Evolutionary conservation across 1,140 invertebrate genomes (phyloP).

Genomic region (Belonocnema kinseyi): DNA sequence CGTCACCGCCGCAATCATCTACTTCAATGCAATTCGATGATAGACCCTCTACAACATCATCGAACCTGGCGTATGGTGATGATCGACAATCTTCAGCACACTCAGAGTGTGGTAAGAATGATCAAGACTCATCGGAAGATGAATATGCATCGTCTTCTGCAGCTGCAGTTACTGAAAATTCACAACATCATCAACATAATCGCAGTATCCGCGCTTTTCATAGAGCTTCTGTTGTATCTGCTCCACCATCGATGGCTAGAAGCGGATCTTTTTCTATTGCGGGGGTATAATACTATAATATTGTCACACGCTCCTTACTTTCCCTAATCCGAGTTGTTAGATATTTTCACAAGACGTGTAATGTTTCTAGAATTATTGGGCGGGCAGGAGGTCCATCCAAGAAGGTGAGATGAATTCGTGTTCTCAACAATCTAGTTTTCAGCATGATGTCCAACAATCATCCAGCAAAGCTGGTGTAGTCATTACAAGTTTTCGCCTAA

Average conservation of each 20-base stretch:
- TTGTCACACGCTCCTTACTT: background rate
- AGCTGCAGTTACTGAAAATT: too few species aligned
- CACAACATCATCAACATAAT: background rate
- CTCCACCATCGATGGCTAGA: conserved; percentile 51
- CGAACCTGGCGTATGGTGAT: conserved; percentile 29
- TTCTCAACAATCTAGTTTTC: conserved; percentile 77
- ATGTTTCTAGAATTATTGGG: conserved; percentile 71
- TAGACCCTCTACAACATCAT: conserved; percentile 31
- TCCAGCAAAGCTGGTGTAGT: conserved; percentile 90
- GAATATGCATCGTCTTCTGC: too few species aligned
- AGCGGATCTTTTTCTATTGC: conserved; percentile 63
- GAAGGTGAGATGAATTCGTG: conserved; percentile 68
- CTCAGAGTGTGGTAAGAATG: too few species aligned
- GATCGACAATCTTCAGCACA: too few species aligned
- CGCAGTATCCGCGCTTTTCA: too few species aligned
- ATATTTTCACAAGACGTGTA: conserved; percentile 9
- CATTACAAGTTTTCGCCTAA: conserved; percentile 93
- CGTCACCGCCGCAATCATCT: too few species aligned
- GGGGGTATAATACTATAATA: conserved; percentile 47
- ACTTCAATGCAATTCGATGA: too few species aligned
- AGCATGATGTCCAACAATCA: conserved; percentile 78
- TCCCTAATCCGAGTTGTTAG: too few species aligned
- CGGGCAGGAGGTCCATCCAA: conserved; percentile 70
- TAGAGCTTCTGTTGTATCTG: conserved; percentile 51
- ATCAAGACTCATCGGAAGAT: too few species aligned